These are phyloP conservation scores for Hydropsyche tenuis DNA, from an alignment of 1,140 invertebrate genomes.

Conservation along the genomic window DNA sequence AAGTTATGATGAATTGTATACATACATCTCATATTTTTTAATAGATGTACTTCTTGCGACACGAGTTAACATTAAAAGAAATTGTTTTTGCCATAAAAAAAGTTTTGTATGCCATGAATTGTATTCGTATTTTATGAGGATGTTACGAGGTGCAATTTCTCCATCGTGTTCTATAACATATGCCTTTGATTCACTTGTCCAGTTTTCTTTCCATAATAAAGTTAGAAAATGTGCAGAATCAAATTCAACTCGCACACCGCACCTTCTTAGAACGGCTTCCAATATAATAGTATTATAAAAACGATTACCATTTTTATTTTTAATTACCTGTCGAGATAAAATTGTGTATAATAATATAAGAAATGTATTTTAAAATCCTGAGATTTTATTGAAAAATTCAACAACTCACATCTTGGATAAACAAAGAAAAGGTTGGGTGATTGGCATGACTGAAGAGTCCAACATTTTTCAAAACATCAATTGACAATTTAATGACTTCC, in stretches of 20 bases:
- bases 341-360: not conserved
- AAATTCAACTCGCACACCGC: constrained; percentile 71
- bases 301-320: constrained; percentile 65
- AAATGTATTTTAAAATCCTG: too few species aligned
- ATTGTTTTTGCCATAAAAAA: too few species aligned
- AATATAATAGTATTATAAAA: constrained; percentile 72
- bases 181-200: constrained; percentile 32
- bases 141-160: constrained; percentile 49
- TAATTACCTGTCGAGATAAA: constrained; percentile 63
- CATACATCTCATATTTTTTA: too few species aligned
- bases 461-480: too few species aligned
- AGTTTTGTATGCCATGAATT: too few species aligned
- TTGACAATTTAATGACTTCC: too few species aligned
- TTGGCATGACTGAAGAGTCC: too few species aligned
- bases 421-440: too few species aligned
- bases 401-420: constrained; percentile 43
- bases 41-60: too few species aligned
- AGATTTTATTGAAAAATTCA: constrained; percentile 51
- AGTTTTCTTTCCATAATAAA: constrained; percentile 50
- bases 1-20: too few species aligned
- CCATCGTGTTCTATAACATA: constrained; percentile 53
- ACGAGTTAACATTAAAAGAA: not conserved
- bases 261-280: constrained; percentile 67
- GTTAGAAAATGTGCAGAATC: constrained; percentile 61
- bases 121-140: too few species aligned